Percentiles rank a stretch among this genome's conserved stretches.
Evolutionary conservation across 2,797 vertebrate genomes (phyloP).

Genomic region (Myoxocephalus aenaeus): DNA sequence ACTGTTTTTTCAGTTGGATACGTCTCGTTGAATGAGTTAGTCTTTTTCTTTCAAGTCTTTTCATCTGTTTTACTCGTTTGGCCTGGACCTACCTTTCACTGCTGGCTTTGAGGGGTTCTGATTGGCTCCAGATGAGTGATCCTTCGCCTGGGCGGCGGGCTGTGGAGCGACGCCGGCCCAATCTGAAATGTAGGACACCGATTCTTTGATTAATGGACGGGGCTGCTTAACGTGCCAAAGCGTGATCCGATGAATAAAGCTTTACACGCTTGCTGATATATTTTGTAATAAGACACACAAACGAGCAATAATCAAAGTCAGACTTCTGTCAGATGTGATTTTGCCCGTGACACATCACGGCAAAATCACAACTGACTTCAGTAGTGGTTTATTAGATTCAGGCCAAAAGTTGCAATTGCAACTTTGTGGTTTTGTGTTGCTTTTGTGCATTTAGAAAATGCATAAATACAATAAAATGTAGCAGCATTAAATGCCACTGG

Average conservation of each 20-base stretch:
- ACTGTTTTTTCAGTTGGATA: constrained; percentile 15
- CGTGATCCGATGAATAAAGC: constrained; percentile 35
- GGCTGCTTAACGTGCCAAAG: constrained; percentile 17
- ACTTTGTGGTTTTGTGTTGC: neutral
- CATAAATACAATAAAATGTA: neutral
- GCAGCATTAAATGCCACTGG: neutral
- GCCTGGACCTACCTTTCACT: constrained; percentile 80
- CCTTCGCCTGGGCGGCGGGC: constrained; percentile 71
- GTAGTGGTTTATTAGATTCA: constrained; percentile 6
- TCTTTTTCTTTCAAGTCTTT: constrained; percentile 19
- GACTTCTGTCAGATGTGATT: too few species aligned
- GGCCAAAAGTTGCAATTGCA: neutral
- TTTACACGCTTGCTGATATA: constrained; percentile 15
- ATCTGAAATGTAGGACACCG: constrained; percentile 78
- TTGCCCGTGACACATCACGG: neutral
- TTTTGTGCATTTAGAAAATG: constrained; percentile 9
- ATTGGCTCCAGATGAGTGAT: constrained; percentile 80
- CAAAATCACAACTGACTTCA: neutral
- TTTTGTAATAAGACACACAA: constrained; percentile 23
- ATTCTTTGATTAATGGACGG: constrained; percentile 38
- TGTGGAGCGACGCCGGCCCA: constrained; percentile 79
- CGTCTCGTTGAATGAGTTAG: constrained; percentile 8
- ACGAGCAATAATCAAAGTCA: constrained; percentile 8
- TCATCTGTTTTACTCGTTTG: constrained; percentile 51
- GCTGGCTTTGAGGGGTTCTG: constrained; percentile 72